These are phyloP conservation scores for Dugesia japonica DNA, from an alignment of 2,888 invertebrate species.

Conservation along the genomic window DNA sequence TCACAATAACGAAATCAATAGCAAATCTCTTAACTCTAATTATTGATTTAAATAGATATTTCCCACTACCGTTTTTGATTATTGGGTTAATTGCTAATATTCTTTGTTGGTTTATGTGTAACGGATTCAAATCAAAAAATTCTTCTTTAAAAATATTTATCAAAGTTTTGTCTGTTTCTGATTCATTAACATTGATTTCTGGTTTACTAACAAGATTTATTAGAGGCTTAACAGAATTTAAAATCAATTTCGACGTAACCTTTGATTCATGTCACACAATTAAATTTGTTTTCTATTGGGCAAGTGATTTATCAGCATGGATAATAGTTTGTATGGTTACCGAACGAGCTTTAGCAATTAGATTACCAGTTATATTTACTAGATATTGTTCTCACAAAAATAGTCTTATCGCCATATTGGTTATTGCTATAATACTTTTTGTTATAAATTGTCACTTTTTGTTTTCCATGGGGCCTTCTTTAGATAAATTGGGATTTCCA, in stretches of 20 bases:
- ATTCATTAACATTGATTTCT: neutral
- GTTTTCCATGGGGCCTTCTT: neutral
- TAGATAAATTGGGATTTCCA: neutral
- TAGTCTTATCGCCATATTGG: neutral
- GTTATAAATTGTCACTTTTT: neutral
- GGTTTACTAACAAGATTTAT: neutral
- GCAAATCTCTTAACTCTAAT: neutral
- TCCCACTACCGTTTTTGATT: neutral
- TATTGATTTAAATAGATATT: neutral
- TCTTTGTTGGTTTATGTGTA: conserved; percentile 15
- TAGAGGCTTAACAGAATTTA: neutral
- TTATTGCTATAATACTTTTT: neutral
- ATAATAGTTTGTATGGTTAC: neutral
- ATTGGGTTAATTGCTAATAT: neutral
- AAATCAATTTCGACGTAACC: neutral
- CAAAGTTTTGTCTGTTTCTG: neutral
- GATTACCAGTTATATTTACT: neutral
- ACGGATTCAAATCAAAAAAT: conserved; percentile 8
- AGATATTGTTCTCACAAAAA: neutral
- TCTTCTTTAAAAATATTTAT: conserved; percentile 8
- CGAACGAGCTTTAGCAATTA: neutral
- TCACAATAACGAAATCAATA: neutral
- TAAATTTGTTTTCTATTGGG: neutral
- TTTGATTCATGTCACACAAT: neutral
- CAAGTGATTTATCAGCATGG: neutral